Evolutionary conservation across 92 coral and sea anemone genomes (phyloP).

Genomic region (Diadumene lineata): DNA sequence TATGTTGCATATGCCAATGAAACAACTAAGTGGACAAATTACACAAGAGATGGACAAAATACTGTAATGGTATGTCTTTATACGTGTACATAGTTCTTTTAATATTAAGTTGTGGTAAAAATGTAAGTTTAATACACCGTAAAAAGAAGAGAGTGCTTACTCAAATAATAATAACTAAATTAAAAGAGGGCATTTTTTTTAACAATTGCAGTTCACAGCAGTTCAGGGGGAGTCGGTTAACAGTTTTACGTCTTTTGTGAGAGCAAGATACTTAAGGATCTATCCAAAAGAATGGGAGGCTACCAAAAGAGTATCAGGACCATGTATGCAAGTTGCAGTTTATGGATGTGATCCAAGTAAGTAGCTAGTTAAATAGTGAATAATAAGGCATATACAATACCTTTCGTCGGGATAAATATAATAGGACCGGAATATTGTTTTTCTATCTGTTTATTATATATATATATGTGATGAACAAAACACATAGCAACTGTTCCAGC

Average conservation of each 20-base stretch:
- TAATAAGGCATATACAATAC: too few species aligned
- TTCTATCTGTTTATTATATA: too few species aligned
- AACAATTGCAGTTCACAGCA: conserved; percentile 29
- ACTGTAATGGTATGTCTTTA: not conserved
- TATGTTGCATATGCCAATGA: conserved; percentile 22
- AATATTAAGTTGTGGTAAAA: too few species aligned
- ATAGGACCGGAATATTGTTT: too few species aligned
- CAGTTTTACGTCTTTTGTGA: conserved; percentile 16
- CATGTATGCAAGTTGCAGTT: conserved; percentile 41
- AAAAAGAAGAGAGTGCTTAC: too few species aligned
- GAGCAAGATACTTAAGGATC: conserved; percentile 23
- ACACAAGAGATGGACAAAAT: not conserved
- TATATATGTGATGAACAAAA: too few species aligned
- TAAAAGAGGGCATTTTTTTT: too few species aligned
- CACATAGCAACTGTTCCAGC: too few species aligned
- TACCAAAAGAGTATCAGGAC: not conserved
- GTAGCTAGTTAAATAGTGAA: not conserved
- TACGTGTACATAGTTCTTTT: too few species aligned
- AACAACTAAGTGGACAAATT: conserved; percentile 9
- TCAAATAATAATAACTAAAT: too few species aligned
- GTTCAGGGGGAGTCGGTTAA: not conserved
- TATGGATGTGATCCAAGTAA: conserved; percentile 43
- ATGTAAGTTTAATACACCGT: too few species aligned
- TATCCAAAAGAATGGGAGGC: not conserved
- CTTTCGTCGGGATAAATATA: too few species aligned